A percentile compares a stretch with the other conserved stretches of the same genome.
These are phyloP conservation scores for Scarus forsteni DNA, from an alignment of 2,797 vertebrate genomes.

Conservation along the genomic window DNA sequence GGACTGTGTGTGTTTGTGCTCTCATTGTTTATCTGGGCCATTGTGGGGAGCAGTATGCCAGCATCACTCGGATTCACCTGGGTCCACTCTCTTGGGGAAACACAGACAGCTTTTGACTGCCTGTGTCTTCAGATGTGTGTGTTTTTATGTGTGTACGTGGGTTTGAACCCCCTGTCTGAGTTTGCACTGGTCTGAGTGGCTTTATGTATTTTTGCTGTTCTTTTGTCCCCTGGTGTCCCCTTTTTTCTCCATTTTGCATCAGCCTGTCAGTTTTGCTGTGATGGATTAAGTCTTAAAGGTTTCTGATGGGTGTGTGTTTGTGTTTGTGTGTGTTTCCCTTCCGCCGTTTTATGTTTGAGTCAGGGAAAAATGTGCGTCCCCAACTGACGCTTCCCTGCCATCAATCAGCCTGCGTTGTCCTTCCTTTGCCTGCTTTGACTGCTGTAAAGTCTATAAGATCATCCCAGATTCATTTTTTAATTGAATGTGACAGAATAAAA, in stretches of 20 bases:
- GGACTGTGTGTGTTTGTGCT: slow-evolving; percentile 35
- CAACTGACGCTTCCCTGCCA: slow-evolving; percentile 60
- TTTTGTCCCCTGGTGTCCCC: slow-evolving; percentile 22
- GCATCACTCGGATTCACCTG: slow-evolving; percentile 66
- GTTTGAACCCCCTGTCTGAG: slow-evolving; percentile 27
- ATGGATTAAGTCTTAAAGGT: slow-evolving; percentile 77
- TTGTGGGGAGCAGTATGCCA: slow-evolving; percentile 52
- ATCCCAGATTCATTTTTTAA: slow-evolving; percentile 36
- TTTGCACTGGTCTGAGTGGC: slow-evolving; percentile 23
- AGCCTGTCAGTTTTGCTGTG: slow-evolving; percentile 55
- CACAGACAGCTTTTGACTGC: slow-evolving; percentile 35
- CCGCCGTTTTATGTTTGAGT: slow-evolving; percentile 61
- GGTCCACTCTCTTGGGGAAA: slow-evolving; percentile 56
- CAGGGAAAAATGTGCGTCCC: slow-evolving; percentile 55
- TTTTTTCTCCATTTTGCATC: slow-evolving; percentile 32
- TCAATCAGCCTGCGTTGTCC: slow-evolving; percentile 58
- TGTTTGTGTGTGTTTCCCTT: slow-evolving; percentile 28
- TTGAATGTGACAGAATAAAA: slow-evolving; percentile 16
- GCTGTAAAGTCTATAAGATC: slow-evolving; percentile 15
- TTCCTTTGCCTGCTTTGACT: slow-evolving; percentile 13
- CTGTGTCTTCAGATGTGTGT: slow-evolving; percentile 30
- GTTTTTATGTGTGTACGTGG: slow-evolving; percentile 28
- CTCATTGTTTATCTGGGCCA: slow-evolving; percentile 66
- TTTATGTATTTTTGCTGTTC: slow-evolving; percentile 30
- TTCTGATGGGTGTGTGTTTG: slow-evolving; percentile 53